These are phyloP conservation scores for Danio choprae DNA, from an alignment of 2,797 vertebrate genomes.

Conservation along the genomic window DNA sequence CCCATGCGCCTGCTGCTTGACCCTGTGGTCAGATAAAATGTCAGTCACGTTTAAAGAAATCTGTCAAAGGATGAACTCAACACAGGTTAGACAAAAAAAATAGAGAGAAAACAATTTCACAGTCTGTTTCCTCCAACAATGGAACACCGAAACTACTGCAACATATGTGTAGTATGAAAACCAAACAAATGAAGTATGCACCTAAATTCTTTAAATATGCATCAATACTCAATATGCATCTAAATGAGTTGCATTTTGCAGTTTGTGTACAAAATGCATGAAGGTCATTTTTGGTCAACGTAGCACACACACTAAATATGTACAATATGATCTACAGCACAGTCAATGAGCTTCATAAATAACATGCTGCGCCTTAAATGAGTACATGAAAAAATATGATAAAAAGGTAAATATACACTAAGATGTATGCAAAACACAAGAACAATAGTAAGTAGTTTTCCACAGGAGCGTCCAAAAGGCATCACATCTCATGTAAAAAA, in stretches of 20 bases:
- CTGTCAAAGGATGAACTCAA: neutral
- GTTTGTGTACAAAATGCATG: neutral
- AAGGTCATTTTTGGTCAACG: neutral
- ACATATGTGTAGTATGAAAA: neutral
- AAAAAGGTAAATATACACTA: neutral
- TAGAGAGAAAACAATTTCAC: too few relatives aligned
- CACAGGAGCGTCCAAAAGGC: neutral
- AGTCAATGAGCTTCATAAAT: neutral
- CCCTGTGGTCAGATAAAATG: conserved; percentile 65
- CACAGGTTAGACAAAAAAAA: neutral
- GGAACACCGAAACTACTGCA: neutral
- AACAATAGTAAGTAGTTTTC: neutral
- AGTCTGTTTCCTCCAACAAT: too few relatives aligned
- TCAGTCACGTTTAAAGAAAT: conserved; percentile 63
- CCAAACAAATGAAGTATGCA: neutral
- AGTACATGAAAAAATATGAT: neutral
- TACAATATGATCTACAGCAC: neutral
- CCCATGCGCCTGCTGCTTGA: conserved; percentile 54
- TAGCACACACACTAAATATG: neutral
- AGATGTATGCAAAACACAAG: neutral
- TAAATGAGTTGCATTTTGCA: neutral
- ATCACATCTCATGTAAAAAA: conserved; percentile 5
- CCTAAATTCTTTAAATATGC: neutral
- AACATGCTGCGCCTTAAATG: neutral
- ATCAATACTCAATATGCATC: neutral